Conservation (phyloP, 2,888 invertebrate genomes). For the Eupithecia inturbata region DNA sequence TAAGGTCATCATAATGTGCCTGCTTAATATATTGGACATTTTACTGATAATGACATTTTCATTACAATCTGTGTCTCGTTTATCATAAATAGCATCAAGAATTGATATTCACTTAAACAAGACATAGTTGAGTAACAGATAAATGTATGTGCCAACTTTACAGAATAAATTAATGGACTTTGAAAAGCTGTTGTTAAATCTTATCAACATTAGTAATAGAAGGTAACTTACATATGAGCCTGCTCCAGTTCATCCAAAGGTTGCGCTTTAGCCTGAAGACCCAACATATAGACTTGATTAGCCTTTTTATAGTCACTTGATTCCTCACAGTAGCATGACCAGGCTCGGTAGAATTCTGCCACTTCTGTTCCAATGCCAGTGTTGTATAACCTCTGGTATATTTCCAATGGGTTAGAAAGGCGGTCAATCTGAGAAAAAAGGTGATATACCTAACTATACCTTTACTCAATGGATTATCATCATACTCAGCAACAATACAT, state of each 20-base stretch:
- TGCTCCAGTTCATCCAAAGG: slow-evolving; percentile 90
- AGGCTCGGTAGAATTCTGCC: slow-evolving; percentile 93
- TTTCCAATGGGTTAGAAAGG: slow-evolving; percentile 89
- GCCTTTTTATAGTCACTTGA: slow-evolving; percentile 92
- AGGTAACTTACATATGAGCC: slow-evolving; percentile 87
- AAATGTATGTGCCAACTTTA: not conserved
- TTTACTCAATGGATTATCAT: not conserved
- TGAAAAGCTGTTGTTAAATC: no score
- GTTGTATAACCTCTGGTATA: slow-evolving; percentile 92
- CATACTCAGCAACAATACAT: not conserved
- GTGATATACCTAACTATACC: not conserved
- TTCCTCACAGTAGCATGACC: slow-evolving; percentile 95
- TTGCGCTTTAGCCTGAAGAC: slow-evolving; percentile 90
- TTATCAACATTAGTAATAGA: no score
- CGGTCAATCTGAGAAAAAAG: slow-evolving; percentile 86
- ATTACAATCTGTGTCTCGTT: not conserved
- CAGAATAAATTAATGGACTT: not conserved
- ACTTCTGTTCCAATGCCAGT: slow-evolving; percentile 92
- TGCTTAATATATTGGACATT: not conserved
- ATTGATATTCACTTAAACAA: not conserved
- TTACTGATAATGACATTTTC: not conserved
- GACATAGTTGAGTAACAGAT: not conserved
- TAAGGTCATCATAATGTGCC: not conserved
- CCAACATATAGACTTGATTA: slow-evolving; percentile 91
- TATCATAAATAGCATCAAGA: not conserved